Base-by-base conservation (phyloP, 2,113 vertebrate genomes). In the Electrona antarctica region DNA sequence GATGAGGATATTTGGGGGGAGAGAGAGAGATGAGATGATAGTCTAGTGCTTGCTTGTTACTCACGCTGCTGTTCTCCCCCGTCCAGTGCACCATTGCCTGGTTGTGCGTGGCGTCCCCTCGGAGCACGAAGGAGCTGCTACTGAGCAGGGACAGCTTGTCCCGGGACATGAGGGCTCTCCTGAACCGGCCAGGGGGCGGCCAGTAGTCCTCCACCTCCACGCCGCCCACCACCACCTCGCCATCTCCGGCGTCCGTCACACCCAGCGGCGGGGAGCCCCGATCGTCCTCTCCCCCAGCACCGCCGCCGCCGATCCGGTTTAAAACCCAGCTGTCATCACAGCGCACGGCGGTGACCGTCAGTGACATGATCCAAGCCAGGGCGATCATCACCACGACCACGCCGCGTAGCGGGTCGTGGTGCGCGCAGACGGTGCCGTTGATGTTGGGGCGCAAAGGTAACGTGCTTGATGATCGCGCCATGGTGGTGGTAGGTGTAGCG, bases 41-140 rank as follows among this genome's bases (percentile, higher is more conserved):
- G 76, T 5, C 11, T 21, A 13, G 51, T 6, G 51, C 13, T 12
- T 6, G 13, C 8, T 90, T 15, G 64, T 7, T 90, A 98, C 97
- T 99, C 83, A 99, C 97, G 89, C 97, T 98, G 95, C 97, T 99
- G 93, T 98, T 98, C 87, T 98, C 95, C 63, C 97, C 97, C 21
- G 97, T 98, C 97, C 97, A 99, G 93, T 99, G 97, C 87, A 99
- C 97, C 96, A 99, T 98, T 87, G 97, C 97, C 93, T 98, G 97
- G 92, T 99, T 99, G 93, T 99, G 97, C 47, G 96, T 95, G 67
- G 97, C 95, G 89, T 99, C 97, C 69, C 97, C 97, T 81, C 95
- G 96, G 68, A 99, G 95, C 85, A 99, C 96, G 93, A 98, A 98
- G 58, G 97, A 98, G 85, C 95, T 96, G 94, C 96, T 21, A 21